Evolutionary conservation across 64 coral and sea anemone species (phyloP), one percentile per base, ranked within the genome.

Genomic region (Catalaphyllia jardinei): DNA sequence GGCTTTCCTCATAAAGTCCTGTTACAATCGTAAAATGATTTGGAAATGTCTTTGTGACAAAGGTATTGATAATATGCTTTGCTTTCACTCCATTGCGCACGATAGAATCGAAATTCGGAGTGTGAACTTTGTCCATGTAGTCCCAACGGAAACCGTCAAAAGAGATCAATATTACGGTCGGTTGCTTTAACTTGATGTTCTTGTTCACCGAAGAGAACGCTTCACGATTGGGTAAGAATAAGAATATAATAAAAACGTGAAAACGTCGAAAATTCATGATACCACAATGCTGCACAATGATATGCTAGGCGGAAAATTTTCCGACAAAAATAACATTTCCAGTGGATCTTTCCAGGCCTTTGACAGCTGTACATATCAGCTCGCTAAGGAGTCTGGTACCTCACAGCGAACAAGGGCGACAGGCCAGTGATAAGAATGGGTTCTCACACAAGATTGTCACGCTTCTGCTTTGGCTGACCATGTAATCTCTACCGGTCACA

Each of bases 121-220:
- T 96, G 24, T 29, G 17, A 28, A 92, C 93, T 78, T 91, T 93
- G 10, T 75, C 25, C 64, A 96, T 79, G 79, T 96, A 96, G 60
- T 96, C 95, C 95, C 95, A 96, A 14, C 95, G 95, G 75, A 96
- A 96, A 20, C 95, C 95, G 78, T 96, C 95, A 73, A 93, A 96
- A 8, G 95, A 96, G 10, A 96, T 57, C 25, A 96, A 67, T 82
- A 96, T 79, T 22, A 96, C 83, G 4, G 92, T 93, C 51, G 92
- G 82, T 62, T 91, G 86, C 24, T 55, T 76, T 12, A 75, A 16
- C 3, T 52, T 14, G 14, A 74, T 74, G 29, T 52, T 87, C 72
- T 83, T 74, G 35, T 82, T 87, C 31, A 39, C 27, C 16, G 31
- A 83, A 10, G 55, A 79, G 29, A 85, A 27, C 3, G 35, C 63